Conservation (phyloP, 2,888 invertebrate genomes). For the Ormyrus pomaceus region DNA sequence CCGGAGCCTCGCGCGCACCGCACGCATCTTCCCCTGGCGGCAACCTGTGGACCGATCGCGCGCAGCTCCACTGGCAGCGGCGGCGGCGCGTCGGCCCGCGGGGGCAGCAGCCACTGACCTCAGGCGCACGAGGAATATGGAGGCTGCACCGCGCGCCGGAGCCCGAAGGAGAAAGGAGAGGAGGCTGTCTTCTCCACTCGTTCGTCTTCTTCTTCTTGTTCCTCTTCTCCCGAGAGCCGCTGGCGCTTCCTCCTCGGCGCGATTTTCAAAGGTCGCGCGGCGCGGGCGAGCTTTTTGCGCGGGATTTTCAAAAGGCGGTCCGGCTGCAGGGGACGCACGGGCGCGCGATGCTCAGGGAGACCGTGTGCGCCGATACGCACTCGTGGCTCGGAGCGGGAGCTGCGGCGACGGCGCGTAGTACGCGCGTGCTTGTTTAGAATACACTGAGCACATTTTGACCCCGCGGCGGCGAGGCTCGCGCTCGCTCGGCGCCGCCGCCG, state of each 20-base stretch:
- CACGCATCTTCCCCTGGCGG: too few species aligned
- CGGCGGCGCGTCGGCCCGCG: not conserved
- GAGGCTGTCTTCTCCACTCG: not conserved
- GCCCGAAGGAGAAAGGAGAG: not conserved
- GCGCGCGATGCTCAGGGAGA: not conserved
- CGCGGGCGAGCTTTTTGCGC: not conserved
- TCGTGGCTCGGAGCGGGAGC: slow-evolving; percentile 51
- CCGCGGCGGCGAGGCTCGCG: slow-evolving; percentile 9
- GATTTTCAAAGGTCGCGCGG: not conserved
- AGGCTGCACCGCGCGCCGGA: not conserved
- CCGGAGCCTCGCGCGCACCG: too few species aligned
- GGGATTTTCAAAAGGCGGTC: too few species aligned
- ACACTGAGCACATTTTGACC: slow-evolving; percentile 69
- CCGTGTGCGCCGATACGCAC: not conserved
- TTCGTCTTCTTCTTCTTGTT: too few species aligned
- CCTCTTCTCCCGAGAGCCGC: too few species aligned
- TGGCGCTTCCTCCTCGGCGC: not conserved
- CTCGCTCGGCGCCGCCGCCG: not conserved
- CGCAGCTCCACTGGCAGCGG: too few species aligned
- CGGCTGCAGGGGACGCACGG: not conserved
- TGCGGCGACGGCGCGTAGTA: slow-evolving; percentile 61
- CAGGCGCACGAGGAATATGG: not conserved
- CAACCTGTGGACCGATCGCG: not conserved
- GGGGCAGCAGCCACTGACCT: slow-evolving; percentile 10
- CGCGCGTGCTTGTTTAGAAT: slow-evolving; percentile 69